Percentiles rank a stretch among this genome's conserved stretches.
These are phyloP conservation scores for Iselma pallidipennis DNA, from an alignment of 2,888 invertebrate genomes.

Conservation along the genomic window DNA sequence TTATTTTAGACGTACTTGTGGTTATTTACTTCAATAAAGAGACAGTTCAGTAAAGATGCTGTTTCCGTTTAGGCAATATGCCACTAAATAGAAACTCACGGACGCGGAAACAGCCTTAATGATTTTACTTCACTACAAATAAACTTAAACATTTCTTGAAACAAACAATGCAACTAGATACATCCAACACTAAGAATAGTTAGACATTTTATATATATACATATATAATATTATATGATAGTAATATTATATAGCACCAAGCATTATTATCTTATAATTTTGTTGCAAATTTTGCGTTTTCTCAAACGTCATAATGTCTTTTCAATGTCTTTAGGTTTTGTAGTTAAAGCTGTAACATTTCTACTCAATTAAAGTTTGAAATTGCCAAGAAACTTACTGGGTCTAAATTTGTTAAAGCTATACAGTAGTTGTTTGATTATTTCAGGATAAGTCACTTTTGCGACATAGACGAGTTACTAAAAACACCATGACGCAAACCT, in stretches of 20 bases:
- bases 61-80: conserved; percentile 36
- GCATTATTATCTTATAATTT: too few relatives aligned
- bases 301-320: conserved; percentile 7
- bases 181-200: conserved; percentile 11
- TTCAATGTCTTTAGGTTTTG: conserved; percentile 2
- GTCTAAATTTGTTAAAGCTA: conserved; percentile 7
- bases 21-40: conserved; percentile 26
- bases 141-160: conserved; percentile 28
- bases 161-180: conserved; percentile 13
- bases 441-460: conserved; percentile 4
- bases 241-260: background rate
- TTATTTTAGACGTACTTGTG: conserved; percentile 10
- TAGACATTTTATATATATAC: conserved; percentile 10
- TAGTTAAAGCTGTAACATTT: conserved; percentile 6
- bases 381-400: conserved; percentile 1
- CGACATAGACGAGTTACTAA: background rate
- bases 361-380: conserved; percentile 8
- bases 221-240: background rate
- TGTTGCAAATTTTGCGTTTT: background rate
- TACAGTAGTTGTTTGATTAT: conserved; percentile 1
- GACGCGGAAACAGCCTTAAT: conserved; percentile 45
- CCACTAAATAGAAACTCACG: conserved; percentile 45
- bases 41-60: conserved; percentile 24
- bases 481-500: background rate
- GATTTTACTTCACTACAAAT: conserved; percentile 41